Base-by-base conservation (phyloP, 2,113 vertebrate species). In the Nesogale talazaci region DNA sequence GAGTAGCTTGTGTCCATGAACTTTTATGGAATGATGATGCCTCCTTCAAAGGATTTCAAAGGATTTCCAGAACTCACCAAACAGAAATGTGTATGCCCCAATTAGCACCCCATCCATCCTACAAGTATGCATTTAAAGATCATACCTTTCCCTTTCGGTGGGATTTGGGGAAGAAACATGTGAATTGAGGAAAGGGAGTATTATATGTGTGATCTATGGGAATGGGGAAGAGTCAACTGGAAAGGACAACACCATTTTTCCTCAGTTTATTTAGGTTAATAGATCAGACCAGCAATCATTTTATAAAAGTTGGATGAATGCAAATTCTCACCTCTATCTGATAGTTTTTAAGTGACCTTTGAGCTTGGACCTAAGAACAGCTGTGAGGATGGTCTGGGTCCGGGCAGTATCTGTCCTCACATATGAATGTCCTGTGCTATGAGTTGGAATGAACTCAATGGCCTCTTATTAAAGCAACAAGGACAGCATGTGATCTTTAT, bases 301-400 rank as follows among this genome's bases (percentile, higher is more conserved):
- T 93, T 84, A 86, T 90, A 87, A 56, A 91, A 89, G 57, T 7
- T 61, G 29, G 92, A 78, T 87, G 79, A 95, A 70, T 84, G 6
- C 31, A 92, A 95, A 79, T 80, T 2, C 17, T 72, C 89, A 23
- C 23, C 31, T 88, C 61, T 86, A 72, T 67, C 70, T 81, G 36
- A 56, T 20, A 59, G 52, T 15, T 74, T 85, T n/a, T 80, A 80
- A 52, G 46, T 52, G 46, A 52, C 14, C 46, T 52, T 52, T 9
- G 46, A 52, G 46, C 46, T 10, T 52, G 46, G 14, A 52, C 10
- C 2, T 10, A 52, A 52, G 46, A 52, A 52, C 46, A 52, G 14
- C 14, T 52, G 46, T 52, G 46, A 46, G 42, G 42, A 46, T 46
- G 46, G 46, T 12, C 10, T 12, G 14, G 46, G 5, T 12, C 46